Evolutionary conservation across 2,113 vertebrate species (phyloP).

Genomic region (Ranitomeya imitator): DNA sequence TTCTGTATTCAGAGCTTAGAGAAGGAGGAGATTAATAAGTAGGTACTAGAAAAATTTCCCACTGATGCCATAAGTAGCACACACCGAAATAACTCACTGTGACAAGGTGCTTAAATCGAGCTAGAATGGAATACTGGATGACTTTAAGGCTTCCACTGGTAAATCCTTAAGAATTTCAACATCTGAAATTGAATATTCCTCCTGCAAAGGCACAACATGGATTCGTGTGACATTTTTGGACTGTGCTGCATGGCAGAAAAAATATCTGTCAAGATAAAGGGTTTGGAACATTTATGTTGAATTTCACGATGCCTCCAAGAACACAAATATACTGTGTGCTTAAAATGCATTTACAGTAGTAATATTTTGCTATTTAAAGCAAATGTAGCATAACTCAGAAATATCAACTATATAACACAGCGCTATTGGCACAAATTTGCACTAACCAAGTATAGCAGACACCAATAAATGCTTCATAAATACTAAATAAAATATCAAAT

Average conservation of each 20-base stretch:
- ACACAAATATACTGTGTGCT: not conserved
- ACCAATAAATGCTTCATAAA: not conserved
- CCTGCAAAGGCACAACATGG: slow-evolving; percentile 14
- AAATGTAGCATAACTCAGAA: not conserved
- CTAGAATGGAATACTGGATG: slow-evolving; percentile 57
- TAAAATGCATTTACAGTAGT: not conserved
- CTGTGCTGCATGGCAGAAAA: not conserved
- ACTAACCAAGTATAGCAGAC: not conserved
- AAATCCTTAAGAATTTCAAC: slow-evolving; percentile 45
- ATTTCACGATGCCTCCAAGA: not conserved
- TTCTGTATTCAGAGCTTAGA: slow-evolving; percentile 67
- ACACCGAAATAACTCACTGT: slow-evolving; percentile 62
- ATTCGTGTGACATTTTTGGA: slow-evolving; percentile 29
- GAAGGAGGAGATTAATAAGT: slow-evolving; percentile 73
- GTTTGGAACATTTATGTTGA: not conserved
- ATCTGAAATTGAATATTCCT: slow-evolving; percentile 33
- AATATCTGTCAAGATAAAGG: slow-evolving; percentile 2
- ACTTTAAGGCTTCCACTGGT: slow-evolving; percentile 51
- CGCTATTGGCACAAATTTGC: not conserved
- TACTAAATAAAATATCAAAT: not conserved
- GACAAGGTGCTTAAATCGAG: slow-evolving; percentile 55
- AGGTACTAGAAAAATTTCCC: slow-evolving; percentile 64
- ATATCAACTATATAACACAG: not conserved
- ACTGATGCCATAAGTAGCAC: slow-evolving; percentile 64
- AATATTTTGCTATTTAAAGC: not conserved